Percentiles rank a stretch among this genome's conserved stretches.
These are phyloP conservation scores for Pangasius larnaudii DNA, from an alignment of 2,797 vertebrate species.

Conservation along the genomic window DNA sequence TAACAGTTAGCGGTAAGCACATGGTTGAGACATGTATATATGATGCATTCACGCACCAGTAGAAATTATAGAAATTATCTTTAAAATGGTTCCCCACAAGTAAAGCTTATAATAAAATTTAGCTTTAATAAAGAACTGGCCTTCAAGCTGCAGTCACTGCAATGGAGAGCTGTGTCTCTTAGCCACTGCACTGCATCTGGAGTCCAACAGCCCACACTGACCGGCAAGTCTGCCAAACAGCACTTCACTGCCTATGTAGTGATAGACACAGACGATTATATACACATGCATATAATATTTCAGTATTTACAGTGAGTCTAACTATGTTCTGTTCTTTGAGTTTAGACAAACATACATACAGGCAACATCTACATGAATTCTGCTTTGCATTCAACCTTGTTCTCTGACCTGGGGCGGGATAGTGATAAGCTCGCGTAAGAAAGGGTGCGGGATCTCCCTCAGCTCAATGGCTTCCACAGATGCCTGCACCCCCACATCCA, in stretches of 20 bases:
- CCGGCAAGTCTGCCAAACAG: constrained; percentile 87
- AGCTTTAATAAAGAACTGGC: constrained; percentile 37
- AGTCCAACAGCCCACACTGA: constrained; percentile 88
- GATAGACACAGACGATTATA: constrained; percentile 14
- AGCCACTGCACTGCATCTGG: constrained; percentile 93
- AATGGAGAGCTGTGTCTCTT: constrained; percentile 85
- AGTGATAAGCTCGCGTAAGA: constrained; percentile 83
- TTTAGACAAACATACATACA: background rate
- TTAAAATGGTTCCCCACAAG: background rate
- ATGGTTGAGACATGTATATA: background rate
- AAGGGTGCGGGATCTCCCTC: constrained; percentile 86
- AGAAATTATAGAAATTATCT: background rate
- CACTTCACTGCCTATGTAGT: constrained; percentile 85
- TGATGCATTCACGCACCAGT: background rate
- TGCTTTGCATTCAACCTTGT: background rate
- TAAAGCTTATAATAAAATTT: background rate
- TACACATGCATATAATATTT: background rate
- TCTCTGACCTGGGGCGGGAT: constrained; percentile 90
- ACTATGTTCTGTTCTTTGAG: background rate
- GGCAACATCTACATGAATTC: background rate
- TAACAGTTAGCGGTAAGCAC: background rate
- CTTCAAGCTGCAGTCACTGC: constrained; percentile 82
- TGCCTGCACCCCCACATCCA: constrained; percentile 87
- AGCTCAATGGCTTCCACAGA: constrained; percentile 93
- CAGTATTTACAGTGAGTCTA: background rate